Conservation (phyloP, 2,113 vertebrate species). For the Sakesphorus luctuosus region DNA sequence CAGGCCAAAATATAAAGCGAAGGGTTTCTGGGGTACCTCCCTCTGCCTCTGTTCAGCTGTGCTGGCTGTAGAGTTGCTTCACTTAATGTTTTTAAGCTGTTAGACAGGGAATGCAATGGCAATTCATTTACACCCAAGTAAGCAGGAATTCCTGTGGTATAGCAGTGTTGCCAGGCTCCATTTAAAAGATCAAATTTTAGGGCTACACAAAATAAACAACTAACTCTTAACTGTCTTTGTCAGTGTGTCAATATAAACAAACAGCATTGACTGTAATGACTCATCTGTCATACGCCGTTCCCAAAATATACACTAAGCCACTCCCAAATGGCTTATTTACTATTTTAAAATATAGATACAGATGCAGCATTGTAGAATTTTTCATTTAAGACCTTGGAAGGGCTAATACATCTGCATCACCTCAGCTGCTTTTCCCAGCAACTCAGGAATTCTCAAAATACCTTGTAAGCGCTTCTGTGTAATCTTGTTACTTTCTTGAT, state of each 20-base stretch:
- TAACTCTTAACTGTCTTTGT: not conserved
- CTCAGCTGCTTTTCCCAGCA: not conserved
- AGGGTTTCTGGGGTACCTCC: not conserved
- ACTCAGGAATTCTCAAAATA: not conserved
- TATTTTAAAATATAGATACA: conserved; percentile 53
- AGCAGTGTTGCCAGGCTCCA: not conserved
- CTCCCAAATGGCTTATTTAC: conserved; percentile 1
- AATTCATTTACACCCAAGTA: not conserved
- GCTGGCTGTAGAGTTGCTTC: not conserved
- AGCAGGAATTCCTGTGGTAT: not conserved
- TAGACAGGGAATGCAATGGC: not conserved
- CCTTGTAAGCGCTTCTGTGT: not conserved
- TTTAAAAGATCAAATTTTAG: not conserved
- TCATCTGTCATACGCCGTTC: conserved; percentile 50
- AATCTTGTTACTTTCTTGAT: not conserved
- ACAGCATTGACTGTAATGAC: not conserved
- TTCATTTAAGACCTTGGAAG: conserved; percentile 19
- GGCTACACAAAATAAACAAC: not conserved
- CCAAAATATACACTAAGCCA: conserved; percentile 35
- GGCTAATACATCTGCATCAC: not conserved
- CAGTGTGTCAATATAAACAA: not conserved
- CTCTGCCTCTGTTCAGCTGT: not conserved
- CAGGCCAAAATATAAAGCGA: not conserved
- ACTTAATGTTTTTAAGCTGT: not conserved
- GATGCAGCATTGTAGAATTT: conserved; percentile 69